Evolutionary conservation across 2,888 invertebrate genomes (phyloP).

Genomic region (Nomada hirtipes): DNA sequence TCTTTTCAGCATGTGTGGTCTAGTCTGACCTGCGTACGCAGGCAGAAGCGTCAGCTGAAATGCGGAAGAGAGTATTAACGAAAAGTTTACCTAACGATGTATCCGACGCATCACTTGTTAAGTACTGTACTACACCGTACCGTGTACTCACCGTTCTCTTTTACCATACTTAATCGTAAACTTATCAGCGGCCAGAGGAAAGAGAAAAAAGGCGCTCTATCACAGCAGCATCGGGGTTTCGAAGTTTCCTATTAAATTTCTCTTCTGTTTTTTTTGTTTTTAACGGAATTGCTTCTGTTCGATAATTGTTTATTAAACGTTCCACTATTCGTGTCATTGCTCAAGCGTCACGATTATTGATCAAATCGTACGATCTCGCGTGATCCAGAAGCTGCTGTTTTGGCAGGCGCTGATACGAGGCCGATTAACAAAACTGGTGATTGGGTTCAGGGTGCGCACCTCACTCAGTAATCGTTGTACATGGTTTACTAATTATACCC

Average conservation of each 20-base stretch:
- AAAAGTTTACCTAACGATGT: constrained; percentile 60
- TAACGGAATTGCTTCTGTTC: not conserved
- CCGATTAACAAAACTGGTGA: constrained; percentile 70
- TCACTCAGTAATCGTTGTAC: constrained; percentile 75
- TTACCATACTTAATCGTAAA: constrained; percentile 66
- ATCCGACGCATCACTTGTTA: constrained; percentile 67
- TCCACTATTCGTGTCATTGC: constrained; percentile 21
- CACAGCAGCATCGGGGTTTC: constrained; percentile 53
- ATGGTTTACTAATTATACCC: constrained; percentile 76
- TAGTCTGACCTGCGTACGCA: constrained; percentile 81
- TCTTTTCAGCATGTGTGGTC: constrained; percentile 93
- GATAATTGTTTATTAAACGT: not conserved
- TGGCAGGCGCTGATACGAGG: constrained; percentile 69
- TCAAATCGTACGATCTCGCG: constrained; percentile 10
- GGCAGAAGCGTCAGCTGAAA: constrained; percentile 72
- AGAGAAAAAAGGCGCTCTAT: constrained; percentile 32
- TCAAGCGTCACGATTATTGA: constrained; percentile 15
- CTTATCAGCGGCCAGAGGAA: constrained; percentile 43
- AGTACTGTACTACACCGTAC: constrained; percentile 64
- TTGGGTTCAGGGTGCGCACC: constrained; percentile 75
- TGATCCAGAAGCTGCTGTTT: constrained; percentile 64
- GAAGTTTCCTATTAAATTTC: not conserved
- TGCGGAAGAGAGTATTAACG: constrained; percentile 62
- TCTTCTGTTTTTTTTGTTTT: not conserved
- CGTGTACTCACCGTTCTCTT: constrained; percentile 66